Evolutionary conservation across 2,113 vertebrate genomes (phyloP), one percentile per base, ranked within the genome.

Genomic region (Sorex fumeus): DNA sequence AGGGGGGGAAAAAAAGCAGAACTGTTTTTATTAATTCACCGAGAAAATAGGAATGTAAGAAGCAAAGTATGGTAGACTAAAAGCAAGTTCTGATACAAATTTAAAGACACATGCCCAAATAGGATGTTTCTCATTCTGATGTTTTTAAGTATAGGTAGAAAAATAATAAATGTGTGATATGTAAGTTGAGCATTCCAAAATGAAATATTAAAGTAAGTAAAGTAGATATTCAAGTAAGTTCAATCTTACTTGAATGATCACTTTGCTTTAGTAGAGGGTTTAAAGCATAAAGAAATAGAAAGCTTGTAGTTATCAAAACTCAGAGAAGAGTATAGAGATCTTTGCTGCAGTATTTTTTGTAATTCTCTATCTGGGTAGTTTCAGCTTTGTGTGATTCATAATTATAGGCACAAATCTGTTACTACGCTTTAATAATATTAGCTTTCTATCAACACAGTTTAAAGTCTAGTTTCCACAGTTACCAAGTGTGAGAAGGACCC

Each of bases 241-340:
- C 28, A 69, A 47, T 27, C 40, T 93, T 76, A 86, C 92, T 69
- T 90, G 72, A 83, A 85, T 47, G 21, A 83, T 67, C 25, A 85
- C 69, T 60, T 88, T 92, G 10, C 32, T 95, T 92, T 71, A 88
- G 30, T 11, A 30, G 62, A 76, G 79, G 53, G 67, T 19, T 23
- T 40, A 47, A 64, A 40, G 23, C 32, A 11, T n/a, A 60, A 88
- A 5, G 30, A 8, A 86, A 9, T 11, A 66, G 16, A 87, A 90
- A 27, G 32, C 6, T 80, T 78, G 27, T 25, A 92, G 71, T 21
- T 66, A 19, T 21, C 30, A 80, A 87, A 32, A 53, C 43, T 81
- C 18, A 30, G 40, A 84, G 78, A 91, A 60, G 28, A 88, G 66
- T 66, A 40, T 2, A 34, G 0, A 69, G 0, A 69, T 40, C 15